Base-by-base conservation (phyloP, 2,888 invertebrate genomes). In the Sympetrum striolatum region DNA sequence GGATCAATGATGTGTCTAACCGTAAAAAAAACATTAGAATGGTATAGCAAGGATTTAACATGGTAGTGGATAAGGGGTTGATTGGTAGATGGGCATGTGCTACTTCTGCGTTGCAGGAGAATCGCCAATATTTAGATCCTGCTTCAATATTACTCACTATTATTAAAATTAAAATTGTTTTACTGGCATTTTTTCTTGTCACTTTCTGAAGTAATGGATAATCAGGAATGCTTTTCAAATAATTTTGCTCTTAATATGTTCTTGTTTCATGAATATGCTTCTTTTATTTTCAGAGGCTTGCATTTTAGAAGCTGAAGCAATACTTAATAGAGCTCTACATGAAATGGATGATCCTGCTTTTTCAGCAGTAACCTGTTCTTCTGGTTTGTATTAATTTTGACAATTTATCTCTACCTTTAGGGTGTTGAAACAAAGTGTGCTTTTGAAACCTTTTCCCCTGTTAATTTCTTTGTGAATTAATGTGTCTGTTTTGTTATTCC, bases 271-370 rank as follows among this genome's bases (percentile, higher is more conserved):
- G 44, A 73, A 37, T 10, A 44, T 22, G 37, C 25, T 60, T 81
- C 4, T 64, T 90, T 90, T 64, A 80, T 90, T 92, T 93, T 79
- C 92, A 95, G 95, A 94, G 90, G 93, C 93, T 73, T 94, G 94
- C 91, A 93, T 94, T 80, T 93, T 93, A 4, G 94, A 94, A 92
- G 94, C 94, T 37, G 94, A 95, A 92, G 93, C 93, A 81, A 95
- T 96, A 91, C 94, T 96, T 86, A 93, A 94, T 91, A 94, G 94
- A 92, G 94, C 95, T 8, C 93, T 95, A 73, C 94, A 95, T 90
- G 96, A 96, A 93, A 94, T 96, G 91, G 96, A 96, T 92, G 96
- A 96, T 93, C 96, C 96, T 12, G 95, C 96, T 2, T 94, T 96
- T 92, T 95, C 96, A 0, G 95, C 96, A 18, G 94, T 96, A 73